Percentiles rank a stretch among this genome's conserved stretches.
These are phyloP conservation scores for Thryonomys swinderianus DNA, from an alignment of 2,113 vertebrate species.

Conservation along the genomic window DNA sequence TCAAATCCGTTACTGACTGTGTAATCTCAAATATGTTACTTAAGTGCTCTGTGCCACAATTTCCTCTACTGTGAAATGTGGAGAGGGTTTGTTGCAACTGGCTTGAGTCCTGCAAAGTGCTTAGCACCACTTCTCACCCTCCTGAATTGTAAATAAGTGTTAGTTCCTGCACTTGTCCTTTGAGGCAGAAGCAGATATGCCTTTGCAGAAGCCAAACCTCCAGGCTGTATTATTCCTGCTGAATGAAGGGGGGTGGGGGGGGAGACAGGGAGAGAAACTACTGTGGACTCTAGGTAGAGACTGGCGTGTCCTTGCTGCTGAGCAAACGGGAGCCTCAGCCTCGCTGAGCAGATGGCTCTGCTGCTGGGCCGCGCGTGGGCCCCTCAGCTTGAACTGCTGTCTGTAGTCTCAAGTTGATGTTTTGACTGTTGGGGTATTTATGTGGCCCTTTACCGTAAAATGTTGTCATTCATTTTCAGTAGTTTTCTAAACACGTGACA, in stretches of 20 bases:
- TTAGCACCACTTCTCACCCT: neutral
- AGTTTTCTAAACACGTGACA: neutral
- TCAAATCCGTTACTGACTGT: neutral
- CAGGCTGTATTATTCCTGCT: too few species aligned
- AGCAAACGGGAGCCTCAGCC: neutral
- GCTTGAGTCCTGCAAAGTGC: neutral
- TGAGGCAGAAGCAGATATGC: neutral
- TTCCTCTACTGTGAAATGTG: neutral
- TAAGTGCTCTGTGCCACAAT: neutral
- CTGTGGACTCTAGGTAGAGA: neutral
- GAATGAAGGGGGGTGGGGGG: neutral
- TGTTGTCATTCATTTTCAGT: neutral
- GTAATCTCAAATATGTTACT: neutral
- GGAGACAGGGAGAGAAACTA: neutral
- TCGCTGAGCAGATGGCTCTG: neutral
- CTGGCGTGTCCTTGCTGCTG: neutral
- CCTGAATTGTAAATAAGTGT: neutral
- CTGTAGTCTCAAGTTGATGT: constrained; percentile 1
- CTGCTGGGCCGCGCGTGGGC: neutral
- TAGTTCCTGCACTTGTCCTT: too few species aligned
- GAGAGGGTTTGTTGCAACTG: neutral
- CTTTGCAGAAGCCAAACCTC: neutral
- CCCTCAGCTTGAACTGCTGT: neutral
- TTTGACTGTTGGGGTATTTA: neutral
- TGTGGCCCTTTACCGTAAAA: neutral